Evolutionary conservation across 2,113 vertebrate species (phyloP).

Genomic region (Periophthalmodon schlosseri): DNA sequence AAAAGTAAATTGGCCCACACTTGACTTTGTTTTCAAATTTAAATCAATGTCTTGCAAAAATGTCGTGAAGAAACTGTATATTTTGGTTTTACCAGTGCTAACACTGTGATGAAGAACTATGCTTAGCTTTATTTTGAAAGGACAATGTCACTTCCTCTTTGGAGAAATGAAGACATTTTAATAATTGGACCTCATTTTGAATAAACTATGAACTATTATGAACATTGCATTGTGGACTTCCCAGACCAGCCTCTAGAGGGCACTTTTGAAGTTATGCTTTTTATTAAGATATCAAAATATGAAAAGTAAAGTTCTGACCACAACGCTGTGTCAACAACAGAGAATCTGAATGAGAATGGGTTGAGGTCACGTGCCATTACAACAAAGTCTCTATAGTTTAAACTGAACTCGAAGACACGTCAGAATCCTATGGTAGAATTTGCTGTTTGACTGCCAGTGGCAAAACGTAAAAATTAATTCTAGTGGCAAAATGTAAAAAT

Average conservation of each 20-base stretch:
- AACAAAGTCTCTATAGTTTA: not conserved
- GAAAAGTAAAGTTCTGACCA: constrained; percentile 16
- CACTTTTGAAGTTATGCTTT: not conserved
- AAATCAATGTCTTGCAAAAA: not conserved
- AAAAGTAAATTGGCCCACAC: no score
- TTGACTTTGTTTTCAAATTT: no score
- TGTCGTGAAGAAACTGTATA: not conserved
- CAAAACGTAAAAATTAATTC: no score
- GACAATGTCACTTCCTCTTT: not conserved
- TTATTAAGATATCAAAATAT: not conserved
- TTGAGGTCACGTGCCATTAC: not conserved
- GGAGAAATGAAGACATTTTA: not conserved
- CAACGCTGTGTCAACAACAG: constrained; percentile 51
- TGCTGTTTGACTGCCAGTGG: no score
- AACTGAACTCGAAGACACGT: not conserved
- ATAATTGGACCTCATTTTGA: not conserved
- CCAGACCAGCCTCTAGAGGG: not conserved
- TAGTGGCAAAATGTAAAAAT: no score
- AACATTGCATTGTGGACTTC: not conserved
- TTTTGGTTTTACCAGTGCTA: not conserved
- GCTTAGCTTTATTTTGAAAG: constrained; percentile 3
- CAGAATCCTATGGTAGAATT: no score
- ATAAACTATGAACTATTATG: not conserved
- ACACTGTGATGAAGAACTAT: not conserved
- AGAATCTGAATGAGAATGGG: constrained; percentile 24